Evolutionary conservation across 2,797 vertebrate genomes (phyloP).

Genomic region (Brotula barbata): DNA sequence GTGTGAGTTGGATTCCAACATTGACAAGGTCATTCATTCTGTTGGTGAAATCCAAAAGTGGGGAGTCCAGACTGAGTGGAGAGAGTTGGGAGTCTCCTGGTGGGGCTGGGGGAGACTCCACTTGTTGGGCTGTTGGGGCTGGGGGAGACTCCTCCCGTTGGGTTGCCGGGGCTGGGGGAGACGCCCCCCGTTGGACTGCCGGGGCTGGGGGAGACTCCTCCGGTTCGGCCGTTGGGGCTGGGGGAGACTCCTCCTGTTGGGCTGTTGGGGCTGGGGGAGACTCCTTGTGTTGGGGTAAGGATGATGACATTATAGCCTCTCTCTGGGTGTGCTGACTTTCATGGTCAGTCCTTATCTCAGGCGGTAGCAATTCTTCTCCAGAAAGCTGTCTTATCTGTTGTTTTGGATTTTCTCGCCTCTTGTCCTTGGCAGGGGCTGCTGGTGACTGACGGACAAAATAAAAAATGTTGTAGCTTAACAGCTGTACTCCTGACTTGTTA

Average conservation of each 20-base stretch:
- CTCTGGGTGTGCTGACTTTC: not conserved
- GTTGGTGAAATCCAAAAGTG: not conserved
- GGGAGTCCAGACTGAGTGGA: not conserved
- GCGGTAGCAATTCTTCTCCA: not conserved
- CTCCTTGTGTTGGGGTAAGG: too few species aligned
- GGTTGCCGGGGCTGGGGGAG: too few species aligned
- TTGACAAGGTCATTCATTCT: not conserved
- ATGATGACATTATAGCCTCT: too few species aligned
- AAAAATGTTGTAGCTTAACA: not conserved
- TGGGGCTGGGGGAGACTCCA: too few species aligned
- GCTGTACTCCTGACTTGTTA: not conserved
- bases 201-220: too few species aligned
- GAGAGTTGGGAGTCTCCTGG: not conserved
- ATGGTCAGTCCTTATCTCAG: not conserved
- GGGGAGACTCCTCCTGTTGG: too few species aligned
- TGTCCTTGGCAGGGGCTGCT: not conserved
- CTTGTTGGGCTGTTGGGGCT: too few species aligned
- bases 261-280: too few species aligned
- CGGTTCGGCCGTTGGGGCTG: too few species aligned
- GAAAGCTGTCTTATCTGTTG: not conserved
- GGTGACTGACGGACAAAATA: not conserved
- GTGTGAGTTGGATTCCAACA: not conserved
- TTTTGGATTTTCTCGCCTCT: not conserved
- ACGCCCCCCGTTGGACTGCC: too few species aligned
- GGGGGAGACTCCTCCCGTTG: too few species aligned